A percentile compares a stretch with the other conserved stretches of the same genome.
These are phyloP conservation scores for Oligia strigilis DNA, from an alignment of 2,888 invertebrate species.

Conservation along the genomic window DNA sequence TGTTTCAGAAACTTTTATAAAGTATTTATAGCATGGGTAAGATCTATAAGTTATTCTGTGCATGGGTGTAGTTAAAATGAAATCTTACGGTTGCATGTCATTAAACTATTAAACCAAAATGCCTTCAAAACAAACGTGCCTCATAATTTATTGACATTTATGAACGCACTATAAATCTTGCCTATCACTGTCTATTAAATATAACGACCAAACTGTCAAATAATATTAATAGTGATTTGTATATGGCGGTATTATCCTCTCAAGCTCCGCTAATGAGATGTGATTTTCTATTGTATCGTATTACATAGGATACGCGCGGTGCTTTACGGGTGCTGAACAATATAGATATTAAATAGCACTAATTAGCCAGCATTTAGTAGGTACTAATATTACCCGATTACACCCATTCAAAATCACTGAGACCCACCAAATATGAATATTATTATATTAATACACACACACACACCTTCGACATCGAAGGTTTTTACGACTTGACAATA, in stretches of 20 bases:
- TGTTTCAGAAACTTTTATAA: too few relatives aligned
- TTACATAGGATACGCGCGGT: too few relatives aligned
- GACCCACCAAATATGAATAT: not conserved
- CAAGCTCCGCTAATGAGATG: too few relatives aligned
- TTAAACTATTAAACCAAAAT: conserved; percentile 50
- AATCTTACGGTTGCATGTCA: conserved; percentile 40
- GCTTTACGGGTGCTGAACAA: not conserved
- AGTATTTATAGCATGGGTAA: too few relatives aligned
- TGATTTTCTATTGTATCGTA: too few relatives aligned
- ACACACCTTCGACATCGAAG: too few relatives aligned
- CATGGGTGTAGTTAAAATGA: not conserved
- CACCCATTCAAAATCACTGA: not conserved
- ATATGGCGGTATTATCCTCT: not conserved
- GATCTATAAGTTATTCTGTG: too few relatives aligned
- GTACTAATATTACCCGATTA: not conserved
- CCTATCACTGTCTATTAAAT: conserved; percentile 21
- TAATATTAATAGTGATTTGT: conserved; percentile 5
- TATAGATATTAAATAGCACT: not conserved
- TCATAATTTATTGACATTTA: conserved; percentile 39
- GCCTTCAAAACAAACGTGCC: conserved; percentile 34
- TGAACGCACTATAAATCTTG: conserved; percentile 35
- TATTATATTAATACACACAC: not conserved
- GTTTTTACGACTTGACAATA: too few relatives aligned
- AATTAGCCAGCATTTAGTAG: not conserved
- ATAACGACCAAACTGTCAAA: conserved; percentile 4